These are phyloP conservation scores for Sinocyclocheilus anophthalmus DNA, from an alignment of 2,113 vertebrate genomes.

Conservation along the genomic window DNA sequence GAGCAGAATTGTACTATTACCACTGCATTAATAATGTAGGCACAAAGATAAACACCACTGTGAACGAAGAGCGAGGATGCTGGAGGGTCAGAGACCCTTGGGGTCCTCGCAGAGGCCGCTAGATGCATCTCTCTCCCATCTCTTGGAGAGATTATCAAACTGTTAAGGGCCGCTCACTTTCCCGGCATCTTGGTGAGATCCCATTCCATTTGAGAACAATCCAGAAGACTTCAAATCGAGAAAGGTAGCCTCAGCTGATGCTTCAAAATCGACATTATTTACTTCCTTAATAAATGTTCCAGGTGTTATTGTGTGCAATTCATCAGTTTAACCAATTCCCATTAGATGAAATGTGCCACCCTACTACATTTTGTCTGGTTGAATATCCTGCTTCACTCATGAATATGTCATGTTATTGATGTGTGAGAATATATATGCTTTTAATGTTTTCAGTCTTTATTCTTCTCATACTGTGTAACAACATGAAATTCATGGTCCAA, in stretches of 20 bases:
- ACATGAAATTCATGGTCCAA: too few relatives aligned
- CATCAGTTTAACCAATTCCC: background rate
- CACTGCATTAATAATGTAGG: slow-evolving; percentile 55
- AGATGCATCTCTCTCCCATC: slow-evolving; percentile 43
- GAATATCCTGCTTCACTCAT: background rate
- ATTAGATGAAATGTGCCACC: background rate
- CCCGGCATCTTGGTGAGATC: background rate
- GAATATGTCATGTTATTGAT: background rate
- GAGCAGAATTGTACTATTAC: slow-evolving; percentile 20
- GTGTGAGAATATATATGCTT: background rate
- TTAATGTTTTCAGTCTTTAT: too few relatives aligned
- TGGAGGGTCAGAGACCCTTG: slow-evolving; percentile 21
- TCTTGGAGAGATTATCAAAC: slow-evolving; percentile 34
- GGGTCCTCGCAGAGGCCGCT: slow-evolving; percentile 19
- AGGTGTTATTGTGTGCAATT: background rate
- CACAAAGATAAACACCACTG: slow-evolving; percentile 27
- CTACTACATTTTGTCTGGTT: background rate
- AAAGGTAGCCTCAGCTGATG: background rate
- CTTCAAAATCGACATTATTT: background rate
- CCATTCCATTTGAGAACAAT: slow-evolving; percentile 27
- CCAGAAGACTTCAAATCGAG: background rate
- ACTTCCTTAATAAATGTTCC: background rate
- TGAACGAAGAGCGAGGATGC: background rate
- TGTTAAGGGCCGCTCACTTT: background rate
- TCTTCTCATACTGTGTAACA: too few relatives aligned